Evolutionary conservation across 2,797 vertebrate genomes (phyloP).

Genomic region (Myotis myotis): DNA sequence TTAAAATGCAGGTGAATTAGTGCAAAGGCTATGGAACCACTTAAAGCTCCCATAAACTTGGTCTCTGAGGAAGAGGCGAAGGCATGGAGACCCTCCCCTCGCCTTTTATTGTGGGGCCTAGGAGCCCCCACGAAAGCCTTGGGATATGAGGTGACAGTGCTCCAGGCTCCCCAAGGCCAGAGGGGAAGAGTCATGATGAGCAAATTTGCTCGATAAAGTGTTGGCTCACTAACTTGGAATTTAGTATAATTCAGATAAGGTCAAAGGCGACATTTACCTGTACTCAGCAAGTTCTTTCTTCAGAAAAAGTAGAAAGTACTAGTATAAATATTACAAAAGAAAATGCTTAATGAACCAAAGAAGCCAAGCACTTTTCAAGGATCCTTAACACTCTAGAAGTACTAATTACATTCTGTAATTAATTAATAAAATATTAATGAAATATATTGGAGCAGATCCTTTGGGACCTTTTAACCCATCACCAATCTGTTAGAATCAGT

Average conservation of each 20-base stretch:
- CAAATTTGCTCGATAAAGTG: neutral
- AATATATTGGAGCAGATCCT: neutral
- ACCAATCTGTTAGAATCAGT: neutral
- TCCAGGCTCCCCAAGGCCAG: neutral
- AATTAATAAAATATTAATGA: neutral
- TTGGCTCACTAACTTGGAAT: neutral
- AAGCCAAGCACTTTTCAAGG: conserved; percentile 25
- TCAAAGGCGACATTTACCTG: neutral
- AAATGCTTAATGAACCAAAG: conserved; percentile 38
- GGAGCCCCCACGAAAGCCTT: accelerated
- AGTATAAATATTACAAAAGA: conserved; percentile 21
- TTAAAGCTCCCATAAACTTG: neutral
- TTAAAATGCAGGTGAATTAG: conserved; percentile 46
- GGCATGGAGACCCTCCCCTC: neutral
- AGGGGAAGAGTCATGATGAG: neutral
- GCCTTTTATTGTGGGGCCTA: neutral
- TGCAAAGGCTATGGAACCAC: neutral
- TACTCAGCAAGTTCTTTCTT: conserved; percentile 12
- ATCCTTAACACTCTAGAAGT: conserved; percentile 5
- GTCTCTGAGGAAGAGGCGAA: neutral
- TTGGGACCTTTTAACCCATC: neutral
- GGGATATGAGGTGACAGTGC: neutral
- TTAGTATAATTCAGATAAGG: conserved; percentile 6
- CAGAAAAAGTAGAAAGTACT: neutral
- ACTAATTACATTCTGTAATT: conserved; percentile 33